phyloP scores from a whole-genome alignment of 1,140 invertebrate species.

The Carcinoscorpius rotundicauda region DNA sequence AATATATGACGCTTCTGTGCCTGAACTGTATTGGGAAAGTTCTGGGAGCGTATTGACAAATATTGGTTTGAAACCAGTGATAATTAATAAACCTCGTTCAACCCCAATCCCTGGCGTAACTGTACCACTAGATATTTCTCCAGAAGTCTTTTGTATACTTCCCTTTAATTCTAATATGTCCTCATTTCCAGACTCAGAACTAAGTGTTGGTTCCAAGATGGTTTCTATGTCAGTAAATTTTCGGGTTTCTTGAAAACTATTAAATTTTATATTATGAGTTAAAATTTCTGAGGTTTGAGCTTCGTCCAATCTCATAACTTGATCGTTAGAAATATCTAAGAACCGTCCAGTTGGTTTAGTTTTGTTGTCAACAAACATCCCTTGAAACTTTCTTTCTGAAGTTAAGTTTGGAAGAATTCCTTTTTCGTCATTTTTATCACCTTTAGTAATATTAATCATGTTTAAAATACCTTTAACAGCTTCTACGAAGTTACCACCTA shows the following conservation, averaged over 20 bases:
- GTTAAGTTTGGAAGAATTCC: conserved; percentile 3
- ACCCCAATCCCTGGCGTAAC: too few relatives aligned
- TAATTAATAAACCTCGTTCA: too few relatives aligned
- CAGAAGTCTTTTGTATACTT: too few relatives aligned
- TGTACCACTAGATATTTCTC: too few relatives aligned
- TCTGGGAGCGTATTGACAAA: too few relatives aligned
- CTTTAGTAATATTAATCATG: conserved; percentile 21
- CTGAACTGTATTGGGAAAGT: not conserved
- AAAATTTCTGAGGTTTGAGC: conserved; percentile 21
- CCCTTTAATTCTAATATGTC: too few relatives aligned
- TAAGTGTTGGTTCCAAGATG: too few relatives aligned
- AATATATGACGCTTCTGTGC: conserved; percentile 14
- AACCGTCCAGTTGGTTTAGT: not conserved
- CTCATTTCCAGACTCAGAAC: too few relatives aligned
- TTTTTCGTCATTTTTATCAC: conserved; percentile 13
- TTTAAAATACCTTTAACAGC: conserved; percentile 27
- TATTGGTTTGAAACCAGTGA: too few relatives aligned
- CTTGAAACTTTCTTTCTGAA: conserved; percentile 20
- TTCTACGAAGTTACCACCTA: conserved; percentile 23
- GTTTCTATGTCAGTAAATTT: too few relatives aligned
- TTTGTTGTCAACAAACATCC: conserved; percentile 14
- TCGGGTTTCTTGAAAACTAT: too few relatives aligned
- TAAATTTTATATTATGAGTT: not conserved
- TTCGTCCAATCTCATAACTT: conserved; percentile 11
- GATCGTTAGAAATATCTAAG: too few relatives aligned